phyloP scores from a whole-genome alignment of 2,113 vertebrate species.

The Limnothrissa miodon region DNA sequence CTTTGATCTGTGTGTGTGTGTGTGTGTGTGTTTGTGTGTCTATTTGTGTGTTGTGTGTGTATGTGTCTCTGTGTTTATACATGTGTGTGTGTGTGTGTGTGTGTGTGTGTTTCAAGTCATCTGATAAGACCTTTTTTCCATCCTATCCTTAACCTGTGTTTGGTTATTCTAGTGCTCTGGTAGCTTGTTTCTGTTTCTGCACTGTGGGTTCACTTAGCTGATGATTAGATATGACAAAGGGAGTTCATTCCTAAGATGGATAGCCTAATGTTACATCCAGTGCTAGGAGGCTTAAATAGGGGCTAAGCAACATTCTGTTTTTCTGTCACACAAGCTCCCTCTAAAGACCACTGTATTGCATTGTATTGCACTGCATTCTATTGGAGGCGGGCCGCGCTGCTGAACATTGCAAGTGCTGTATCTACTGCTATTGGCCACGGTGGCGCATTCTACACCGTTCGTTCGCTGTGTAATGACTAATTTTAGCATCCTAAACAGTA shows the following conservation, averaged over 20 bases:
- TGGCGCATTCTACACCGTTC: no score
- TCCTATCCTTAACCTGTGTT: conserved; percentile 5
- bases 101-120: conserved; percentile 11
- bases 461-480: no score
- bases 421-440: no score
- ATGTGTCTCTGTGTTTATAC: background rate
- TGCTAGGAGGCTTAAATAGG: background rate
- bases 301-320: no score
- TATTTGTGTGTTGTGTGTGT: background rate
- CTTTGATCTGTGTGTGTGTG: conserved; percentile 30
- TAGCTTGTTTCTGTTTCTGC: background rate
- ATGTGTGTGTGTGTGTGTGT: conserved; percentile 19
- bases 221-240: background rate
- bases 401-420: no score
- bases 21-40: background rate
- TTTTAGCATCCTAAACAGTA: no score
- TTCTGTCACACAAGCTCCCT: no score
- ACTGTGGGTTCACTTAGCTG: conserved; percentile 3
- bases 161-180: background rate
- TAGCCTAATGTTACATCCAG: background rate
- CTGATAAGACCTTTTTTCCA: conserved; percentile 24
- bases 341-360: no score
- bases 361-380: no score
- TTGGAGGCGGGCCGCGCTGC: no score
- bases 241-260: background rate